phyloP scores from a whole-genome alignment of 1,140 invertebrate species.

The Colletes gigas region DNA sequence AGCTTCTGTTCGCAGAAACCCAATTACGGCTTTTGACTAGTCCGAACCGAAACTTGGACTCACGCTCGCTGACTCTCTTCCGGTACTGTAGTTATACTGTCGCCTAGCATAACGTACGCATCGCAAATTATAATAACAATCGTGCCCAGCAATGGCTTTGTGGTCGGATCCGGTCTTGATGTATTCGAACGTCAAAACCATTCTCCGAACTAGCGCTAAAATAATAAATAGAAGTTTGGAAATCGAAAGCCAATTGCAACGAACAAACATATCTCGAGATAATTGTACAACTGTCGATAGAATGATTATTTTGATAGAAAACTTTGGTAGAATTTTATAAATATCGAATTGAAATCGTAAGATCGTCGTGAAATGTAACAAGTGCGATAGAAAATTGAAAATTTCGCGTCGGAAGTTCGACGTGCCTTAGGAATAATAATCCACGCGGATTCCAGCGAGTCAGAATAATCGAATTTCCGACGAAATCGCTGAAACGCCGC shows the following conservation, averaged over 20 bases:
- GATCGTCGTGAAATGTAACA: too few species aligned
- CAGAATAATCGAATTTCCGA: slow-evolving; percentile 27
- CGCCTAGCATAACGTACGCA: not conserved
- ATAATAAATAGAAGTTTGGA: too few species aligned
- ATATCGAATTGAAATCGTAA: too few species aligned
- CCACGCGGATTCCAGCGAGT: not conserved
- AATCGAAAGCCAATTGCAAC: too few species aligned
- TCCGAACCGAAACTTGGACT: slow-evolving; percentile 49
- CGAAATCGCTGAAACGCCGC: not conserved
- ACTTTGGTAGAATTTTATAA: too few species aligned
- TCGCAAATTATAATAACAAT: slow-evolving; percentile 32
- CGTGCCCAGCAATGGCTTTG: not conserved
- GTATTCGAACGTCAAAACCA: not conserved
- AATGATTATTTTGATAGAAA: too few species aligned
- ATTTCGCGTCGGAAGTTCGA: not conserved
- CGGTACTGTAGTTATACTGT: not conserved
- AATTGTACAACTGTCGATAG: too few species aligned
- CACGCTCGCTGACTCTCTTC: slow-evolving; percentile 7
- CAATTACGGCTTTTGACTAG: slow-evolving; percentile 60
- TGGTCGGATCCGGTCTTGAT: not conserved
- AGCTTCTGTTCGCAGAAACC: slow-evolving; percentile 49
- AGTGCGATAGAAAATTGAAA: too few species aligned
- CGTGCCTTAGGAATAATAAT: slow-evolving; percentile 17
- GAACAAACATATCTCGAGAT: too few species aligned
- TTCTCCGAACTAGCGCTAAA: too few species aligned